A percentile compares a stretch with the other conserved stretches of the same genome.
Conservation (phyloP, 2,888 invertebrate genomes). For the Nudaria mundana region DNA sequence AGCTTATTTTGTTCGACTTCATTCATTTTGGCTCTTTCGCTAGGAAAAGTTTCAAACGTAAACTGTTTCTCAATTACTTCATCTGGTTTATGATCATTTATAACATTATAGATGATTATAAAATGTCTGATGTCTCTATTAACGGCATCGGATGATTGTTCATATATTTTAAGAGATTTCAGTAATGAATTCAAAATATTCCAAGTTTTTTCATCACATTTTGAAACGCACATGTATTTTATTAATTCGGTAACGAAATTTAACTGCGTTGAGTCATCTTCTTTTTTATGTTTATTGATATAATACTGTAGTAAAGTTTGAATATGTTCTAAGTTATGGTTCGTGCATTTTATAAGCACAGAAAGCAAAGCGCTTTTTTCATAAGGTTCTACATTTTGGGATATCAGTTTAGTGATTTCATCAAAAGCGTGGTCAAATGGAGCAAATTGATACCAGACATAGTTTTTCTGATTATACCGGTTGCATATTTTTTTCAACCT, state of each 20-base stretch:
- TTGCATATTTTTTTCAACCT: conserved; percentile 25
- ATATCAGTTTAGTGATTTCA: conserved; percentile 32
- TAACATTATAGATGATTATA: conserved; percentile 44
- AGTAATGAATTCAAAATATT: conserved; percentile 48
- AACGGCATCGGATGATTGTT: conserved; percentile 24
- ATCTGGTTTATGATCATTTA: conserved; percentile 29
- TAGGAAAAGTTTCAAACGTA: conserved; percentile 7
- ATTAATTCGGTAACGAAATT: conserved; percentile 43
- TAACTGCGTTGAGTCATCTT: conserved; percentile 34
- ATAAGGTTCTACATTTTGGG: background rate
- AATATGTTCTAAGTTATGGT: conserved; percentile 36
- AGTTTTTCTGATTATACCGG: conserved; percentile 17
- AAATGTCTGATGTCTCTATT: conserved; percentile 27
- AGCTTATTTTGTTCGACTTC: conserved; percentile 41
- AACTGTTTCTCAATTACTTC: conserved; percentile 7
- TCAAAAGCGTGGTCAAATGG: conserved; percentile 51
- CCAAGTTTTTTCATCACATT: conserved; percentile 51
- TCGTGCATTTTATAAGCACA: conserved; percentile 44
- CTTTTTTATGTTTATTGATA: conserved; percentile 45
- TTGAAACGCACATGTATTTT: conserved; percentile 30
- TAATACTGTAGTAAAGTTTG: conserved; percentile 45
- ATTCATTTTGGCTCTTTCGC: conserved; percentile 37
- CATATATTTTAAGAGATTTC: conserved; percentile 46
- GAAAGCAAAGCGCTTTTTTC: conserved; percentile 33
- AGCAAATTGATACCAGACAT: conserved; percentile 55